Evolutionary conservation across 2,888 invertebrate genomes (phyloP), one percentile per base, ranked within the genome.

Genomic region (Linyphia triangularis): DNA sequence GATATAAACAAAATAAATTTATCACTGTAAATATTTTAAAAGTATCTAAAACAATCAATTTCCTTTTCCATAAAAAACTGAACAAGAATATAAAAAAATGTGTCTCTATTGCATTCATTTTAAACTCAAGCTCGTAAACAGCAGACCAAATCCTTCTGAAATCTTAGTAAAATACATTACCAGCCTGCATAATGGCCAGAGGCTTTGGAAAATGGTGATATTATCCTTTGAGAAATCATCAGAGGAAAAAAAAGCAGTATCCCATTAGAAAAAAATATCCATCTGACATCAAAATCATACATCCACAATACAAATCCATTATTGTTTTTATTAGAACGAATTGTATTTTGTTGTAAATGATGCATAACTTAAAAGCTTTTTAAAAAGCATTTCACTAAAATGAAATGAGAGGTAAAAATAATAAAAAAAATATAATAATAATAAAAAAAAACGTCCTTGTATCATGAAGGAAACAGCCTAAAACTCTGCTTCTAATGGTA

Each of bases 321-420:
- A 82, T 40, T 57, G 19, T 57, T 61, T 82, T 61, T 61, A 70
- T 72, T 37, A 82, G 40, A 59, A 70, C 0, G 70, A 72, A 82
- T 61, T 59, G 59, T 61, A 72, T 61, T 72, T 30, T n/a, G 57
- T 59, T 59, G 24, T 72, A 63, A 82, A 72, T 70, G 70, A 82
- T 82, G 24, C 59, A 72, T 72, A 72, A 63, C 70, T 82, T 82
- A 70, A 82, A 82, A 72, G 70, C 82, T 70, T 82, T 59, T 82
- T 59, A 61, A 77, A 63, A 77, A 61, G 24, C 77, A 63, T 40
- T 40, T 33, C 61, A 26, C 24, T 77, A 33, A 33, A 40, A 77
- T 40, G 75, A 75, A 75, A 30, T 59, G 59, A 73, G 30, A 33
- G 26, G 26, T n/a, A 59, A n/a, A 24, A 24, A 61, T 5, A 61